Conservation (phyloP, 2,888 invertebrate genomes). For the Cephonodes hylas region DNA sequence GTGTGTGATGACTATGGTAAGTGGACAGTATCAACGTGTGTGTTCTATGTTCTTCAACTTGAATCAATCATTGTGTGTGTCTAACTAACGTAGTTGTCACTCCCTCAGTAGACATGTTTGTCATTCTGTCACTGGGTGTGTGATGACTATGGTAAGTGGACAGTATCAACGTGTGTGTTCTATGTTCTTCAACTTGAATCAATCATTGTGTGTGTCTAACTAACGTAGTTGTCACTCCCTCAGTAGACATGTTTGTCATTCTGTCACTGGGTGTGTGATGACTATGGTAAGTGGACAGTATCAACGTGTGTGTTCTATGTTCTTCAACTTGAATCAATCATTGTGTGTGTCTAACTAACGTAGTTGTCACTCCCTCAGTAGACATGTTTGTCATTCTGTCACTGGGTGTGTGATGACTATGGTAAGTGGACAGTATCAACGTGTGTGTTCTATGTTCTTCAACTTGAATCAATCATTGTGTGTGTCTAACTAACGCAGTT, state of each 20-base stretch:
- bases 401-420: conserved; percentile 27
- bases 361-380: conserved; percentile 22
- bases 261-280: conserved; percentile 37
- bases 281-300: conserved; percentile 13
- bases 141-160: neutral
- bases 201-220: neutral
- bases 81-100: neutral
- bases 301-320: neutral
- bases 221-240: conserved; percentile 22
- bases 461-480: neutral
- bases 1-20: neutral
- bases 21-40: too few species aligned
- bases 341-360: too few species aligned
- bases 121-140: neutral
- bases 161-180: neutral
- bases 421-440: neutral
- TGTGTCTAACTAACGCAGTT: neutral
- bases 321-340: neutral
- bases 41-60: too few species aligned
- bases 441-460: neutral
- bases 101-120: neutral
- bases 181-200: neutral
- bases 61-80: neutral
- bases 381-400: conserved; percentile 29
- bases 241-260: conserved; percentile 26